A percentile compares a stretch with the other conserved stretches of the same genome.
These are phyloP conservation scores for Amblyraja radiata DNA, from an alignment of 2,797 vertebrate genomes.

Conservation along the genomic window DNA sequence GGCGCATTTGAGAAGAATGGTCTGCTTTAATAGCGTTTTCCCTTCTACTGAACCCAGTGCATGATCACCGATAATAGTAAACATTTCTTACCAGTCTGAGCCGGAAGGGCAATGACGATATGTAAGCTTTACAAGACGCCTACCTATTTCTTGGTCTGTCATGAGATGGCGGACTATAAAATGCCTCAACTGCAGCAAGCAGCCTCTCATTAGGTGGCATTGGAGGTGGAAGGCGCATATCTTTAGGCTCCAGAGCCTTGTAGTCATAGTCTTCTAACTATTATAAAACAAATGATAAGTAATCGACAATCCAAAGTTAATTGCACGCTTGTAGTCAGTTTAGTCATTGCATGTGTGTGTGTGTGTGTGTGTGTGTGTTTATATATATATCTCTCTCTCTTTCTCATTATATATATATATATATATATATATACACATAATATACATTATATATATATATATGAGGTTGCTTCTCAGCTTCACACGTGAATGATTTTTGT, in stretches of 20 bases:
- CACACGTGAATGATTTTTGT: neutral
- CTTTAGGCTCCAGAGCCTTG: conserved; percentile 92
- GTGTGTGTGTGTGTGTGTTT: too few relatives aligned
- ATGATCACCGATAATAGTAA: neutral
- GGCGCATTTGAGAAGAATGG: neutral
- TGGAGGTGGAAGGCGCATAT: conserved; percentile 91
- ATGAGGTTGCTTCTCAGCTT: neutral
- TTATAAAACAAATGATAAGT: conserved; percentile 41
- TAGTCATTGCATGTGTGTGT: neutral
- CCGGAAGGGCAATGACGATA: neutral
- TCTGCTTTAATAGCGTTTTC: too few relatives aligned
- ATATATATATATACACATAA: too few relatives aligned
- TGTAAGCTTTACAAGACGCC: conserved; percentile 28
- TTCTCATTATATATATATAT: too few relatives aligned
- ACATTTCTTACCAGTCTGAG: neutral
- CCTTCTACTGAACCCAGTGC: neutral
- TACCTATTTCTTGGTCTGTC: conserved; percentile 96
- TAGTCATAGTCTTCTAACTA: conserved; percentile 95
- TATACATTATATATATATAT: too few relatives aligned
- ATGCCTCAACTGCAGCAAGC: conserved; percentile 92
- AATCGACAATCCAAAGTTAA: neutral
- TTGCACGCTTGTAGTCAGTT: neutral
- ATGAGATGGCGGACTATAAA: conserved; percentile 95
- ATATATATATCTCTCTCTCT: too few relatives aligned
- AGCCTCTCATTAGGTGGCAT: conserved; percentile 95